Percentiles rank a stretch among this genome's conserved stretches.
These are phyloP conservation scores for Eospalax fontanierii DNA, from an alignment of 2,797 vertebrate species.

Conservation along the genomic window DNA sequence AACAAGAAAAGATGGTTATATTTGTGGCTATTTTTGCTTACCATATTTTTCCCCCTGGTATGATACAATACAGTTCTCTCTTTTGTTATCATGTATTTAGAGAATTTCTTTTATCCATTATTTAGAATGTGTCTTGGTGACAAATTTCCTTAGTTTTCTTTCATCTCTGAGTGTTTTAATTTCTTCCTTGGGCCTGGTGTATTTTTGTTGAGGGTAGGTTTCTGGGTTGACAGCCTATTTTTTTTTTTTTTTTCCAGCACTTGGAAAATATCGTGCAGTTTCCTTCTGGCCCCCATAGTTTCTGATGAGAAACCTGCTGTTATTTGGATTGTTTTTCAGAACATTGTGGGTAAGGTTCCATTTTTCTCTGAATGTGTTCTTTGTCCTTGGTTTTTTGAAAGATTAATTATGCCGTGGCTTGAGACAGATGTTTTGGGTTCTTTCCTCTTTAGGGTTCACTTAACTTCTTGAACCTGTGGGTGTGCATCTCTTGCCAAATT, in stretches of 20 bases:
- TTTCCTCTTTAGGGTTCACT: neutral
- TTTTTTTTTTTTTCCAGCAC: neutral
- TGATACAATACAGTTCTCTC: neutral
- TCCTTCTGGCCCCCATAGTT: neutral
- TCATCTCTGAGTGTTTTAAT: neutral
- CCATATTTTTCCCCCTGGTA: neutral
- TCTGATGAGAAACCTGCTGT: slow-evolving; percentile 9
- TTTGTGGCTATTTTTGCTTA: neutral
- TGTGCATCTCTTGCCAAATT: neutral
- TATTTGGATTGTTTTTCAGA: slow-evolving; percentile 47
- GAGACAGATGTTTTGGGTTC: neutral
- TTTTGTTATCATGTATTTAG: neutral
- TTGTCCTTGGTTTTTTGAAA: slow-evolving; percentile 31
- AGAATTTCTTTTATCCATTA: neutral
- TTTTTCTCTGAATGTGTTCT: slow-evolving; percentile 43
- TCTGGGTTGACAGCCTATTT: slow-evolving; percentile 1
- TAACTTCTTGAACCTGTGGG: neutral
- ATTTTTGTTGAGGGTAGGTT: slow-evolving; percentile 15
- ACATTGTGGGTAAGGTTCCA: neutral
- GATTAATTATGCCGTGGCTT: slow-evolving; percentile 12
- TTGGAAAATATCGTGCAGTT: slow-evolving; percentile 23
- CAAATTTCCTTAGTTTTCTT: neutral
- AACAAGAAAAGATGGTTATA: neutral
- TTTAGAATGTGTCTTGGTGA: neutral
- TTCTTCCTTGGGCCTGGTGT: neutral